Evolutionary conservation across 2,888 invertebrate genomes (phyloP).

Genomic region (Trypoxylon attenuatum): DNA sequence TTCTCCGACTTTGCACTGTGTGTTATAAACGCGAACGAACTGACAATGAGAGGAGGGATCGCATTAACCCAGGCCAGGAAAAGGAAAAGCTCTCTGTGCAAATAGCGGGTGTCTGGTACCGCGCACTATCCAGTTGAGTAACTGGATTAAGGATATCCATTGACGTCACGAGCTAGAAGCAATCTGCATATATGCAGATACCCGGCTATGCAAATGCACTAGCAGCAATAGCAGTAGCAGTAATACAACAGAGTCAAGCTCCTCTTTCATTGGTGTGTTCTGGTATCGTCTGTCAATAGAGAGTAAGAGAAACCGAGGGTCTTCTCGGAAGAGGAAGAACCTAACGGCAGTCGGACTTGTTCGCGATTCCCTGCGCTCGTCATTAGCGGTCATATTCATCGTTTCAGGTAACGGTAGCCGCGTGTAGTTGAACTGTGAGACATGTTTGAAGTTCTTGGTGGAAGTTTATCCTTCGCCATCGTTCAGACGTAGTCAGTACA

Average conservation of each 20-base stretch:
- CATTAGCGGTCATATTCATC: not conserved
- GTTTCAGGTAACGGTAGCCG: not conserved
- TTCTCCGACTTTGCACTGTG: too few relatives aligned
- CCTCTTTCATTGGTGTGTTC: not conserved
- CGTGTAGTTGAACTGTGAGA: not conserved
- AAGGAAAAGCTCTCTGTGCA: not conserved
- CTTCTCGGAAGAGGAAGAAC: not conserved
- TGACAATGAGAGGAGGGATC: too few relatives aligned
- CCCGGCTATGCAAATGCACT: not conserved
- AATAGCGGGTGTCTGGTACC: not conserved
- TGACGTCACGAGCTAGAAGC: not conserved
- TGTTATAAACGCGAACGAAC: too few relatives aligned
- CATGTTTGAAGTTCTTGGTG: not conserved
- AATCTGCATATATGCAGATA: not conserved
- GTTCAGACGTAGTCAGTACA: too few relatives aligned
- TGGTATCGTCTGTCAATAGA: not conserved
- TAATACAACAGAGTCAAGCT: too few relatives aligned
- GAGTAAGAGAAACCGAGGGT: not conserved
- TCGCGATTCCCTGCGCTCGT: not conserved
- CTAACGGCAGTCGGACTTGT: not conserved
- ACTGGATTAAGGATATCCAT: constrained; percentile 10
- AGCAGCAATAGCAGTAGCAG: too few relatives aligned
- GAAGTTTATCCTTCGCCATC: not conserved
- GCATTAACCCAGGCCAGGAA: too few relatives aligned
- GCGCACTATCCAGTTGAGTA: not conserved